A percentile compares a stretch with the other conserved stretches of the same genome.
Evolutionary conservation across 53 echinoderm and acorn worm species (phyloP).

Genomic region (Paracentrotus lividus): DNA sequence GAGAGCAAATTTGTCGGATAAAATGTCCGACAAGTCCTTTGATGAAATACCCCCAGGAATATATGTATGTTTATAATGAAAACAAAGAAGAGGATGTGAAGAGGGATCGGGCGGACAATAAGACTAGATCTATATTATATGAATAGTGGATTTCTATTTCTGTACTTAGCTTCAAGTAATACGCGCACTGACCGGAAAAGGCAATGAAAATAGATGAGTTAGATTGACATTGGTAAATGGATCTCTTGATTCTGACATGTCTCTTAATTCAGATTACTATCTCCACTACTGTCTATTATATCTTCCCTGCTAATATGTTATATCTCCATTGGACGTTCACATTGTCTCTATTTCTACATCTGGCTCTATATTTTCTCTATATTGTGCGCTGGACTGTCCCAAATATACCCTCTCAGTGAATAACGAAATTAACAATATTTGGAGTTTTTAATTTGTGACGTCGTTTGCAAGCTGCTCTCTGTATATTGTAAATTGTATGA

Average conservation of each 20-base stretch:
- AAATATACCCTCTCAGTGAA: too few species aligned
- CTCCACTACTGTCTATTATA: too few species aligned
- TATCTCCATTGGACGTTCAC: neutral
- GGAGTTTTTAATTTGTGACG: too few species aligned
- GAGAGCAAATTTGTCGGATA: too few species aligned
- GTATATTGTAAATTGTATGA: too few species aligned
- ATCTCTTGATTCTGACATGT: neutral
- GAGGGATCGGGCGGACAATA: neutral
- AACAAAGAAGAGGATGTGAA: neutral
- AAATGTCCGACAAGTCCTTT: too few species aligned
- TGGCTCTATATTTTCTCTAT: neutral
- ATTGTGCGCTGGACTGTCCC: too few species aligned
- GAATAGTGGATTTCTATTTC: neutral
- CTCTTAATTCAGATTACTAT: neutral
- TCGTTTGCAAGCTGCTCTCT: too few species aligned
- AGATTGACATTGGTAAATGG: neutral
- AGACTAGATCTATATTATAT: neutral
- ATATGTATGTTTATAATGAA: neutral
- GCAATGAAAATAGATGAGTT: neutral
- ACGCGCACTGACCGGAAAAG: neutral
- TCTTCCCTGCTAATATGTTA: neutral
- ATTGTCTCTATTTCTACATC: neutral
- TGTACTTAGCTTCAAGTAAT: neutral
- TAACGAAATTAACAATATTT: too few species aligned
- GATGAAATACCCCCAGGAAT: too few species aligned